Conservation (phyloP, 2,113 vertebrate species). For the Corythornis cristatus region DNA sequence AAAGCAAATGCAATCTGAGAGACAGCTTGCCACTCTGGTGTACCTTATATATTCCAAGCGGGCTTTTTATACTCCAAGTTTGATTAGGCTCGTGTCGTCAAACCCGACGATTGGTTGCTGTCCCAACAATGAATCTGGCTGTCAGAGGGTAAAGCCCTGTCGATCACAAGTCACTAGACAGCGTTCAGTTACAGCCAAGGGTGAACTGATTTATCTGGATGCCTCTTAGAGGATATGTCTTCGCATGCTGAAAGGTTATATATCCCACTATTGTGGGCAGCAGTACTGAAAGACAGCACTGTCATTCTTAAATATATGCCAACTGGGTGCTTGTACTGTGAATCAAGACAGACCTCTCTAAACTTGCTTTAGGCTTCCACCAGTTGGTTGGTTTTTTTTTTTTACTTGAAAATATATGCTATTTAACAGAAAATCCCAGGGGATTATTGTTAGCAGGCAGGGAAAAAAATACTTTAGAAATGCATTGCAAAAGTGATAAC, state of each 20-base stretch:
- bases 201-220: constrained; percentile 79
- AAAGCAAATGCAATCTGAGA: constrained; percentile 74
- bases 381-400: neutral
- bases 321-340: neutral
- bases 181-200: constrained; percentile 79
- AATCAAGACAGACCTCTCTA: constrained; percentile 20
- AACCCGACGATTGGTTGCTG: constrained; percentile 93
- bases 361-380: neutral
- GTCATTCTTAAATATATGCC: constrained; percentile 60
- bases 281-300: constrained; percentile 64
- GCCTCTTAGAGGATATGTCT: constrained; percentile 68
- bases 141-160: constrained; percentile 87
- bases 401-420: neutral
- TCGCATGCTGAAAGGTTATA: constrained; percentile 62
- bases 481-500: neutral
- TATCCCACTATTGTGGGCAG: constrained; percentile 58
- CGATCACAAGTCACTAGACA: constrained; percentile 82
- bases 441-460: neutral
- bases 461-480: neutral
- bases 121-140: constrained; percentile 93
- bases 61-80: constrained; percentile 95
- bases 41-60: constrained; percentile 90
- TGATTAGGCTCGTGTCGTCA: constrained; percentile 92
- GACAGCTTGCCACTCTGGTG: constrained; percentile 86
- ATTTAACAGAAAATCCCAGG: neutral